Evolutionary conservation across 2,888 invertebrate genomes (phyloP), one percentile per base, ranked within the genome.

Genomic region (Chydorus sphaericus): DNA sequence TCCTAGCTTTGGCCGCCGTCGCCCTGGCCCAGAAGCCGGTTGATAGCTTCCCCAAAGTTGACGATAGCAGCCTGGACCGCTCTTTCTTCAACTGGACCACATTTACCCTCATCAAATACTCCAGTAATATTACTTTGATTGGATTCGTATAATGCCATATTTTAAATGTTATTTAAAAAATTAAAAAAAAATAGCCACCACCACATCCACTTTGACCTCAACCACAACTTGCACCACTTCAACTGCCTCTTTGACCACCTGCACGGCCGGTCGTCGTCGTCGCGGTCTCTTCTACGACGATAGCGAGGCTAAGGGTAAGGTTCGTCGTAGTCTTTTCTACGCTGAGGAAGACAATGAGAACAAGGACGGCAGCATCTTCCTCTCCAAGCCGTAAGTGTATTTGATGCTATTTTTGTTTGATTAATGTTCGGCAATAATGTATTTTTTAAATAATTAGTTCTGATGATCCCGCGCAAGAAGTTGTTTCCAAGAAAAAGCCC

Each of bases 281-380:
- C 39, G 39, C 10, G 39, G 39, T 39, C 39, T 39, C 39, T 39
- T 39, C 16, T 39, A 39, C 39, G 39, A 39, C 16, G 39, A 39
- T 8, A 23, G 20, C 1, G 39, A 10, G 7, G 1, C 39, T 23
- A 18, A 39, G 39, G 39, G 39, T 16, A 18, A 23, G 20, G 16
- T 20, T 39, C 39, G 39, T 8, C 39, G 39, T n/a, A 23, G 39
- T 3, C 39, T 39, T 4, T 39, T 39, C 39, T 39, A 39, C 18
- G 23, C 18, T 23, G 39, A 39, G 20, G 39, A 38, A 38, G 38
- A 39, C 8, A 23, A 8, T 23, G 39, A 39, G 16, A 16, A 16
- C 39, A n/a, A 39, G 39, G 16, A 39, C n/a, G 39, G 39, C 16
- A 39, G 39, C 39, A 16, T 23, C 10, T 39, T 39, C 39, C 39